phyloP scores from a whole-genome alignment of 2,797 vertebrate genomes.

The Xenentodon cancila region DNA sequence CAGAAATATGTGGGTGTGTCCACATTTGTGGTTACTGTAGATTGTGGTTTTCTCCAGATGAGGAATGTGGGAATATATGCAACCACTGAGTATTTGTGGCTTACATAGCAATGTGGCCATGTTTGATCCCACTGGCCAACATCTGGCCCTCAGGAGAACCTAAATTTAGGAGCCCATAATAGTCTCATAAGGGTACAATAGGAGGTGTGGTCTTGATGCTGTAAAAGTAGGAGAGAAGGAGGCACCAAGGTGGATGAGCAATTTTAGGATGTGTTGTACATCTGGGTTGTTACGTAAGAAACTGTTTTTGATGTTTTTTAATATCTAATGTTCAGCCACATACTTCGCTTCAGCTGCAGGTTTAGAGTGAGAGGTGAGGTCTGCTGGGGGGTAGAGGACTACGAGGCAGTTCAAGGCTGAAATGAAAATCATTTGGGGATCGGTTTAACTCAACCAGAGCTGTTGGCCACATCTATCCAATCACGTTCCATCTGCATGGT shows the following conservation, averaged over 20 bases:
- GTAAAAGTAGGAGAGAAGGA: conserved; percentile 25
- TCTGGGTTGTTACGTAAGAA: conserved; percentile 25
- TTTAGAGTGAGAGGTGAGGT: too few species aligned
- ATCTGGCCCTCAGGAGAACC: conserved; percentile 77
- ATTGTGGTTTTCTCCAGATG: conserved; percentile 44
- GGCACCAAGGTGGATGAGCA: conserved; percentile 14
- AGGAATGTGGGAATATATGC: conserved; percentile 49
- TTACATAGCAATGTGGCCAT: conserved; percentile 61
- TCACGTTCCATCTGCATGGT: conserved; percentile 42
- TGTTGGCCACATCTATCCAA: conserved; percentile 60
- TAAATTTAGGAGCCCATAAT: conserved; percentile 79
- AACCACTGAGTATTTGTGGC: conserved; percentile 44
- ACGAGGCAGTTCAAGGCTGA: conserved; percentile 63
- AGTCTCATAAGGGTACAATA: conserved; percentile 78
- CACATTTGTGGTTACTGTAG: conserved; percentile 33
- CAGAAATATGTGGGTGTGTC: conserved; percentile 24
- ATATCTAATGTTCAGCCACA: conserved; percentile 26
- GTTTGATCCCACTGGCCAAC: conserved; percentile 70
- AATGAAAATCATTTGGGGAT: conserved; percentile 37
- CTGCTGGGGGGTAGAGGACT: conserved; percentile 1
- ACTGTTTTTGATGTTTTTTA: conserved; percentile 23
- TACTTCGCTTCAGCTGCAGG: conserved; percentile 26
- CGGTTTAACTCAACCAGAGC: conserved; percentile 42
- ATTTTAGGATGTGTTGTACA: conserved; percentile 21
- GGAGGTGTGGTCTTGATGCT: conserved; percentile 62